Conservation (phyloP, 2,113 vertebrate species). For the Ictidomys tridecemlineatus region DNA sequence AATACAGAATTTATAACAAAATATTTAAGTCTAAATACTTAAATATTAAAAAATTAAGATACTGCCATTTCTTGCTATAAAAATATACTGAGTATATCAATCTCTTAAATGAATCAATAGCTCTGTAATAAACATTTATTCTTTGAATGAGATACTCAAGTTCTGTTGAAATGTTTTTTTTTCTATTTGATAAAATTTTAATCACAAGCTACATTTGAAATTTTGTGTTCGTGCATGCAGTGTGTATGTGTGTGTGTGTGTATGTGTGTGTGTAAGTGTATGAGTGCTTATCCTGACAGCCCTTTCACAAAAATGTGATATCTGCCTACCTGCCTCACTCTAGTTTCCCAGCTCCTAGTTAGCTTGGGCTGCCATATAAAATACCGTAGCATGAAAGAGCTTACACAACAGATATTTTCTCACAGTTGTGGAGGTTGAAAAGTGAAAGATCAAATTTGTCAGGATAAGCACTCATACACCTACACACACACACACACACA, state of each 20-base stretch:
- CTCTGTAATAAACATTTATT: background rate
- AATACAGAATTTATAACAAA: too few relatives aligned
- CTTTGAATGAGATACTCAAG: background rate
- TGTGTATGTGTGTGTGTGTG: background rate
- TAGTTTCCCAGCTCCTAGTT: background rate
- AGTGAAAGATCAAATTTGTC: background rate
- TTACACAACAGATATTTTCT: background rate
- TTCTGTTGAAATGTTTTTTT: constrained; percentile 8
- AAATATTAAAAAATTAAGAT: background rate
- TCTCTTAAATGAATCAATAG: background rate
- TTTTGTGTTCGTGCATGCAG: background rate
- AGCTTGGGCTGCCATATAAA: background rate
- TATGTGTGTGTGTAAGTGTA: background rate
- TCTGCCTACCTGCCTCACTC: background rate
- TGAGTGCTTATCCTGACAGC: background rate
- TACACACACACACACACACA: too few relatives aligned
- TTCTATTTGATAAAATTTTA: background rate
- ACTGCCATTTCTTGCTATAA: background rate
- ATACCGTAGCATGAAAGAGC: background rate
- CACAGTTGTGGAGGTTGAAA: background rate
- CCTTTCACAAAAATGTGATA: rapidly evolving
- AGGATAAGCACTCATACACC: too few relatives aligned
- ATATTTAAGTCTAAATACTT: constrained; percentile 52
- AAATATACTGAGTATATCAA: background rate
- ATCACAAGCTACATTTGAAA: background rate